Evolutionary conservation across 2,797 vertebrate species (phyloP).

Genomic region (Myotis pilosus): DNA sequence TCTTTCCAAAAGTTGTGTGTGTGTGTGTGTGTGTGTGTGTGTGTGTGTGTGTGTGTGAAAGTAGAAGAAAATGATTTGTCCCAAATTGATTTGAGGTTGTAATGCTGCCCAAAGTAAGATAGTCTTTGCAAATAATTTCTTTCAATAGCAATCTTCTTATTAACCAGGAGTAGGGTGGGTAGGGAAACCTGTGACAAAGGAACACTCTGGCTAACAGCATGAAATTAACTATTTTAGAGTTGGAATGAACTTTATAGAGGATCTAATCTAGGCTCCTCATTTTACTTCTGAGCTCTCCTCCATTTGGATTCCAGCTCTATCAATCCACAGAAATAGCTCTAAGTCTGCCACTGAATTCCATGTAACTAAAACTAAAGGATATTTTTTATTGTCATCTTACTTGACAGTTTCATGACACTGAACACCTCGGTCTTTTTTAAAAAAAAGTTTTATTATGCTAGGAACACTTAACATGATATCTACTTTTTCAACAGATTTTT

Average conservation of each 20-base stretch:
- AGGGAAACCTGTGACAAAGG: not conserved
- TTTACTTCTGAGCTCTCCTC: constrained; percentile 38
- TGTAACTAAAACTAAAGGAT: not conserved
- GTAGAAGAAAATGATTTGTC: constrained; percentile 1
- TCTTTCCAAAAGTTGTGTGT: constrained; percentile 1
- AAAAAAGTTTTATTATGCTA: not conserved
- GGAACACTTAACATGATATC: not conserved
- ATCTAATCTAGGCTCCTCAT: constrained; percentile 12
- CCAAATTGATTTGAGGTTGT: constrained; percentile 11
- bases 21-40: too few relatives aligned
- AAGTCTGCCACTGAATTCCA: constrained; percentile 28
- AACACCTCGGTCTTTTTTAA: not conserved
- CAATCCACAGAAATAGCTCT: constrained; percentile 35
- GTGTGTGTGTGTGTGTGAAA: not conserved
- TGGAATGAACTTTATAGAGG: not conserved
- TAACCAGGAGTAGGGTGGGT: not conserved
- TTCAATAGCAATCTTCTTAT: not conserved
- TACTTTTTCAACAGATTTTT: not conserved
- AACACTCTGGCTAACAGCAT: not conserved
- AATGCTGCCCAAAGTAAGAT: not conserved
- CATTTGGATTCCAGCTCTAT: constrained; percentile 41
- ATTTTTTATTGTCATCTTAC: constrained; percentile 42
- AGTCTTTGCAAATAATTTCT: constrained; percentile 23
- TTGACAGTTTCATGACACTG: constrained; percentile 29
- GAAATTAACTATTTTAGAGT: constrained; percentile 41